phyloP scores from a whole-genome alignment of 2,888 invertebrate genomes.

The Campoplex capitator region DNA sequence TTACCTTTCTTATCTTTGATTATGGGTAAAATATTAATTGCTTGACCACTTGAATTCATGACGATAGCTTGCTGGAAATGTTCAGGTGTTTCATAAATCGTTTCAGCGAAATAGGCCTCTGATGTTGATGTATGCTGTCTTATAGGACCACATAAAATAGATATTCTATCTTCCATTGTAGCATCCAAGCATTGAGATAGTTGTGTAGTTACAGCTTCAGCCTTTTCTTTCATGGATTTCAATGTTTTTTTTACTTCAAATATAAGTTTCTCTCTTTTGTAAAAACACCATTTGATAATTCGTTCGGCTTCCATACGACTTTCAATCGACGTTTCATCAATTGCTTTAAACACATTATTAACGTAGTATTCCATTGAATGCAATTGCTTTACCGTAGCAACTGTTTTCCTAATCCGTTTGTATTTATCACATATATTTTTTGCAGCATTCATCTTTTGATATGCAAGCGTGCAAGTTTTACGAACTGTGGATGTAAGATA shows the following conservation, averaged over 20 bases:
- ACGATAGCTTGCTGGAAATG: constrained; percentile 33
- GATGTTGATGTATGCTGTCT: constrained; percentile 57
- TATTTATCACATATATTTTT: constrained; percentile 4
- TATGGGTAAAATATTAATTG: no score
- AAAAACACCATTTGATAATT: constrained; percentile 53
- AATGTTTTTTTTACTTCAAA: constrained; percentile 25
- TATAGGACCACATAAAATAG: constrained; percentile 46
- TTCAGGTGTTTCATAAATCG: constrained; percentile 38
- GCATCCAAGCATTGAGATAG: background rate
- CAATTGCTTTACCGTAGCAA: background rate
- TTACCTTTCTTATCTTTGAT: background rate
- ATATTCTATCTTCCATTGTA: constrained; percentile 34
- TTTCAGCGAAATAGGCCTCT: constrained; percentile 62
- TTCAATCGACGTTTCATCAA: constrained; percentile 2
- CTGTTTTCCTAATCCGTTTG: background rate
- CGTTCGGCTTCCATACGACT: constrained; percentile 50
- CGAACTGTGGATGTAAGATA: no score
- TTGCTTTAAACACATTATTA: background rate
- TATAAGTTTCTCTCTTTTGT: constrained; percentile 49
- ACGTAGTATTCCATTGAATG: constrained; percentile 15
- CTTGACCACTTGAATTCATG: no score
- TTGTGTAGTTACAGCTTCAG: constrained; percentile 44
- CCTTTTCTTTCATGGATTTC: constrained; percentile 37
- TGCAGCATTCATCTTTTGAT: background rate
- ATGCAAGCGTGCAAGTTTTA: no score